Percentiles rank a stretch among this genome's conserved stretches.
Evolutionary conservation across 2,113 vertebrate species (phyloP).

Genomic region (Macquaria ambigua): DNA sequence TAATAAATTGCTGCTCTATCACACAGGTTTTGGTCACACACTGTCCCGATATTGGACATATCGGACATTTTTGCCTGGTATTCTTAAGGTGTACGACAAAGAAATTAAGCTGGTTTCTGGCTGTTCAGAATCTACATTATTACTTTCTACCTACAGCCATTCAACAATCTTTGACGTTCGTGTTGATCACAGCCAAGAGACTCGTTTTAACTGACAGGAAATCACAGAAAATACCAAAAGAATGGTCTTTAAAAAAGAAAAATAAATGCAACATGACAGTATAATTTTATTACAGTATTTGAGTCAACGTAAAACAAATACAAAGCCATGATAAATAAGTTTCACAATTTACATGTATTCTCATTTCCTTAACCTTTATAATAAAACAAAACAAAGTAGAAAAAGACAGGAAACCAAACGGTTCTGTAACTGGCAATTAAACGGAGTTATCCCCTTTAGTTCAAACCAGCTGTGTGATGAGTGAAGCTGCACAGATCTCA

Average conservation of each 20-base stretch:
- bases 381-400: conserved; percentile 45
- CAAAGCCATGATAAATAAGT: conserved; percentile 72
- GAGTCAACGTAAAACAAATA: conserved; percentile 64
- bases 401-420: conserved; percentile 33
- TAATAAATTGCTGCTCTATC: background rate
- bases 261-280: conserved; percentile 13
- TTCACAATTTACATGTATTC: conserved; percentile 59
- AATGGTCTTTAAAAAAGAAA: background rate
- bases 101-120: no score
- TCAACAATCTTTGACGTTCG: background rate
- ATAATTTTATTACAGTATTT: conserved; percentile 77
- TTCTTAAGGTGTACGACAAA: no score
- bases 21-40: background rate
- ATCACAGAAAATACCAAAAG: background rate
- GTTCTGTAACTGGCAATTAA: conserved; percentile 22
- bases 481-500: conserved; percentile 14
- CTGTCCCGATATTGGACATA: no score
- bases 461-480: conserved; percentile 14
- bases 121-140: background rate
- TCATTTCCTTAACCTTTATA: conserved; percentile 44
- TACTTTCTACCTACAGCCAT: no score
- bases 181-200: background rate
- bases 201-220: background rate
- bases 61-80: no score
- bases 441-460: background rate